Conservation (phyloP, 2,888 invertebrate species). For the Lottia scabra region DNA sequence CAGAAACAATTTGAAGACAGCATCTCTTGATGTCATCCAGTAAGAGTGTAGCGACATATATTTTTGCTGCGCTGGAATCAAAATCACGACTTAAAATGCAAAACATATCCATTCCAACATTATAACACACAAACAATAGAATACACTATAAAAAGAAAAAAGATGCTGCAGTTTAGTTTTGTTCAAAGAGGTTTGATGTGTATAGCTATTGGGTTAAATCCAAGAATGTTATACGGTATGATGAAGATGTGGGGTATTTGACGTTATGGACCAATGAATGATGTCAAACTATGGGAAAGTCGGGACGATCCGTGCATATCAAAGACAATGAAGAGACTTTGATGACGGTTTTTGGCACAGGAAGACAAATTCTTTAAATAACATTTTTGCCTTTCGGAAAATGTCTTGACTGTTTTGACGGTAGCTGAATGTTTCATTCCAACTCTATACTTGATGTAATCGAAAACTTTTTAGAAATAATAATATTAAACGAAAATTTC, state of each 20-base stretch:
- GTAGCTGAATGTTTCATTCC: background rate
- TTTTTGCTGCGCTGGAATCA: too few relatives aligned
- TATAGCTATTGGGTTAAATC: background rate
- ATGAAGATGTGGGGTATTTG: background rate
- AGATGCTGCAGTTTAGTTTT: background rate
- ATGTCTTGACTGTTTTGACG: background rate
- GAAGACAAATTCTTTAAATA: slow-evolving; percentile 4
- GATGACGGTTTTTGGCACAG: slow-evolving; percentile 4
- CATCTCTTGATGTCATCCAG: too few relatives aligned
- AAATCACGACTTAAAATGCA: too few relatives aligned
- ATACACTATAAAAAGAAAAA: background rate
- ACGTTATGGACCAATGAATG: slow-evolving; percentile 2
- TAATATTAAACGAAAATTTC: too few relatives aligned
- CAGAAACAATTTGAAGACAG: too few relatives aligned
- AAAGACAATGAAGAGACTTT: slow-evolving; percentile 6
- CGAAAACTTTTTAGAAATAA: too few relatives aligned
- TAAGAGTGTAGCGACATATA: too few relatives aligned
- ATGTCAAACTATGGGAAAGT: slow-evolving; percentile 3
- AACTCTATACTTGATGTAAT: too few relatives aligned
- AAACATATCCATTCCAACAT: too few relatives aligned
- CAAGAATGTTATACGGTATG: background rate
- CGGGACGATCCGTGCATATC: slow-evolving; percentile 1
- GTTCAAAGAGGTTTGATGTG: background rate
- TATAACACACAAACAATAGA: background rate
- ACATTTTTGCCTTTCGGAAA: background rate